These are phyloP conservation scores for Orthosia cruda DNA, from an alignment of 2,888 invertebrate species.

Conservation along the genomic window DNA sequence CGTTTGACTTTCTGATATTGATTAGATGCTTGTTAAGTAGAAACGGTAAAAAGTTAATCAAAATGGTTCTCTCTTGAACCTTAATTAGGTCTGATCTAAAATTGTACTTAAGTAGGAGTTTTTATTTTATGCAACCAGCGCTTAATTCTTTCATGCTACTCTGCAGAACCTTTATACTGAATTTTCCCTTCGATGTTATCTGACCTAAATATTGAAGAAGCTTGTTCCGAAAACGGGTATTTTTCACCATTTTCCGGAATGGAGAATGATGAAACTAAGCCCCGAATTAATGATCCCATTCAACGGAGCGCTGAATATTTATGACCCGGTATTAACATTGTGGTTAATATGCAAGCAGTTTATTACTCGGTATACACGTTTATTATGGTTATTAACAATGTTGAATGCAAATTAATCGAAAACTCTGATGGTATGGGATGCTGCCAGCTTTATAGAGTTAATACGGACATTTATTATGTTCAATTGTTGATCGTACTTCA, in stretches of 20 bases:
- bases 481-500: slow-evolving; percentile 46
- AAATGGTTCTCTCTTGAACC: background rate
- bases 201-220: slow-evolving; percentile 16
- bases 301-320: slow-evolving; percentile 20
- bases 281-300: slow-evolving; percentile 6
- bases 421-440: slow-evolving; percentile 33
- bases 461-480: slow-evolving; percentile 60
- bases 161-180: background rate
- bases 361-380: slow-evolving; percentile 19
- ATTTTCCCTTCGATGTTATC: slow-evolving; percentile 7
- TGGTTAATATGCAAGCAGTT: slow-evolving; percentile 25
- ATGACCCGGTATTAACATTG: slow-evolving; percentile 21
- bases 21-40: background rate
- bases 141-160: slow-evolving; percentile 5
- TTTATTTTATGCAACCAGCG: slow-evolving; percentile 1
- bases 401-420: slow-evolving; percentile 40
- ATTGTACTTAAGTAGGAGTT: background rate
- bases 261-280: slow-evolving; percentile 5
- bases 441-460: slow-evolving; percentile 51
- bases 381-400: slow-evolving; percentile 38
- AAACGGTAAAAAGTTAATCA: no score
- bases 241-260: background rate
- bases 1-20: slow-evolving; percentile 6
- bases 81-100: background rate
- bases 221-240: background rate